Base-by-base conservation (phyloP, 2,113 vertebrate species). In the Sphyrna mokarran region DNA sequence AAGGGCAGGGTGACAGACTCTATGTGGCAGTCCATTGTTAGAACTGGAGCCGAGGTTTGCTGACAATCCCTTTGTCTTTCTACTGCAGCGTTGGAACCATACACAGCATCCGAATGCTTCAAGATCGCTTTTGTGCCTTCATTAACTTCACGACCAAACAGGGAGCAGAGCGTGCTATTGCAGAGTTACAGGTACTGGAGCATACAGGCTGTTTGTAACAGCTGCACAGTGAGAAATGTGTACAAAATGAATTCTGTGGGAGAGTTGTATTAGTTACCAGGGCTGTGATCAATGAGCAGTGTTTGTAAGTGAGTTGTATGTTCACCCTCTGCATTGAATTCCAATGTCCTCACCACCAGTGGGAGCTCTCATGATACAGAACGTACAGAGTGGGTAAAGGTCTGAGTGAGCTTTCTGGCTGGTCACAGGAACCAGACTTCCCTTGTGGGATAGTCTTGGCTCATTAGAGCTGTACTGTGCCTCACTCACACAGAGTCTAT, bases 81-180 rank as follows among this genome's bases (percentile, higher is more conserved):
- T 18, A 6, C 43, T 61, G 54, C 68, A 95, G 94, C 13, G 94
- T 95, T 43, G 94, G 94, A 72, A 54, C 23, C 29, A 95, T 95
- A 40, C 94, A 95, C 94, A 95, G 94, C 14, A 54, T 95, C 37
- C 70, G 94, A 72, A 70, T 95, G 94, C 69, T 95, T 33, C 94
- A 70, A 76, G 69, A 95, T 70, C 94, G 94, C 40, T 95, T 95
- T 72, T 95, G 94, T 95, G 94, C 94, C 94, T 95, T 95, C 94
- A 95, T 95, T 33, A 95, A 95, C 68, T 95, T 72, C 94, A 95
- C 94, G 1, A 72, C 94, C 94, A 95, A 72, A 61, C 37, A 76
- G 69, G 94, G 69, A 43, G 68, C 68, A 0, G 94, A 48, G 10
- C 94, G 43, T 3, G 94, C 94, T 40, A 95, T 95, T 54, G 37